These are phyloP conservation scores for Loripinus fragilis DNA, from an alignment of 2,888 invertebrate species.

Conservation along the genomic window DNA sequence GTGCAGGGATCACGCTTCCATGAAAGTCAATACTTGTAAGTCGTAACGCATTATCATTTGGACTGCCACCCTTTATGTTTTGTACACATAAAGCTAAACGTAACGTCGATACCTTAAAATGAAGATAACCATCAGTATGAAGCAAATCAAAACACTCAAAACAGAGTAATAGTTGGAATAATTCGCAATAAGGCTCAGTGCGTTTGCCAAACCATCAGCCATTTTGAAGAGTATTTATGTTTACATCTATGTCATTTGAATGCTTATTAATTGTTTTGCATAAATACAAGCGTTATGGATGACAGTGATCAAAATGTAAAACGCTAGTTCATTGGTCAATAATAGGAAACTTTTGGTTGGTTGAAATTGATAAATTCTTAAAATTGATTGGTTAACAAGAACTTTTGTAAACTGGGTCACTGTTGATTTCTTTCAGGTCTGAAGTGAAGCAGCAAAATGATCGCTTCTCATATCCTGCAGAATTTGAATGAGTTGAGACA, in stretches of 20 bases:
- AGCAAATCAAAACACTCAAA: conserved; percentile 63
- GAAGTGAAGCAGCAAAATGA: conserved; percentile 5
- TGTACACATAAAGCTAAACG: no score
- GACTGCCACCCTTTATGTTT: no score
- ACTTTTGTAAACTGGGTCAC: neutral
- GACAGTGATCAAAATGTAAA: neutral
- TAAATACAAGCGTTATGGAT: neutral
- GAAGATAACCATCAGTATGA: conserved; percentile 67
- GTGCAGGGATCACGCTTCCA: no score
- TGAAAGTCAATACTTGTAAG: no score
- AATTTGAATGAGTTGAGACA: conserved; percentile 46
- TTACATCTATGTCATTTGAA: neutral
- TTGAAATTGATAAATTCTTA: neutral
- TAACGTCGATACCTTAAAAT: conserved; percentile 68
- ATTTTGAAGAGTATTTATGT: conserved; percentile 34
- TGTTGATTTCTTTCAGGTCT: conserved; percentile 10
- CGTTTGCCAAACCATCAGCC: conserved; percentile 59
- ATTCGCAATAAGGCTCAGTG: conserved; percentile 63
- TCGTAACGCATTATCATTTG: no score
- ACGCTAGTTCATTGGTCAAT: neutral
- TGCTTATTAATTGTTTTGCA: neutral
- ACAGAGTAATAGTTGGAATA: conserved; percentile 67
- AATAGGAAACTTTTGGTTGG: neutral
- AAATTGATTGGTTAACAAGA: conserved; percentile 6
- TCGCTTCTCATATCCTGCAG: conserved; percentile 6